These are phyloP conservation scores for Amphilophus citrinellus DNA, from an alignment of 2,113 vertebrate genomes.

Conservation along the genomic window DNA sequence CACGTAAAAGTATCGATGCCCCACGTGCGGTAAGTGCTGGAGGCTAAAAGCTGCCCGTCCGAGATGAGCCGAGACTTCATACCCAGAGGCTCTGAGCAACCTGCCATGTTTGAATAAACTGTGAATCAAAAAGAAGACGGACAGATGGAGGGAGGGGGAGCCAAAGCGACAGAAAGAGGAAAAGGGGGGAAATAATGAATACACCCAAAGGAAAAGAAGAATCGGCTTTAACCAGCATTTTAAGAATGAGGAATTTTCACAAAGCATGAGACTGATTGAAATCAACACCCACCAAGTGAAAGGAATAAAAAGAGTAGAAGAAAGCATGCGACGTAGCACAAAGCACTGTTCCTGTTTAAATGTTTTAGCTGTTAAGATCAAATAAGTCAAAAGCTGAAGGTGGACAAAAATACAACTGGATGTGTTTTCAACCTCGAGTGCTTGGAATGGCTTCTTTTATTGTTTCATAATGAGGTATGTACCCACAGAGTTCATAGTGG, in stretches of 20 bases:
- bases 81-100: constrained; percentile 92
- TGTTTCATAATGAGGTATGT: background rate
- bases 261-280: background rate
- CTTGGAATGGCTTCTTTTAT: constrained; percentile 4
- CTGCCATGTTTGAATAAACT: constrained; percentile 89
- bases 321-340: constrained; percentile 5
- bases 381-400: background rate
- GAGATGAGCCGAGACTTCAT: constrained; percentile 89
- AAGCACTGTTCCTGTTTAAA: constrained; percentile 6
- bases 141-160: constrained; percentile 10
- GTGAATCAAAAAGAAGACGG: constrained; percentile 73
- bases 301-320: background rate
- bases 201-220: constrained; percentile 38
- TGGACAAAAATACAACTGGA: background rate
- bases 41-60: constrained; percentile 89
- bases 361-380: background rate
- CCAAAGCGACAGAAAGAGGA: constrained; percentile 19
- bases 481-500: background rate
- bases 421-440: background rate
- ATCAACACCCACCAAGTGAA: background rate
- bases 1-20: constrained; percentile 91
- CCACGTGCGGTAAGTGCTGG: constrained; percentile 91
- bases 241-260: background rate
- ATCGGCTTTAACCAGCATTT: constrained; percentile 24
- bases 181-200: constrained; percentile 12